Evolutionary conservation across 2,888 invertebrate genomes (phyloP).

Genomic region (Lepidonotus clava): DNA sequence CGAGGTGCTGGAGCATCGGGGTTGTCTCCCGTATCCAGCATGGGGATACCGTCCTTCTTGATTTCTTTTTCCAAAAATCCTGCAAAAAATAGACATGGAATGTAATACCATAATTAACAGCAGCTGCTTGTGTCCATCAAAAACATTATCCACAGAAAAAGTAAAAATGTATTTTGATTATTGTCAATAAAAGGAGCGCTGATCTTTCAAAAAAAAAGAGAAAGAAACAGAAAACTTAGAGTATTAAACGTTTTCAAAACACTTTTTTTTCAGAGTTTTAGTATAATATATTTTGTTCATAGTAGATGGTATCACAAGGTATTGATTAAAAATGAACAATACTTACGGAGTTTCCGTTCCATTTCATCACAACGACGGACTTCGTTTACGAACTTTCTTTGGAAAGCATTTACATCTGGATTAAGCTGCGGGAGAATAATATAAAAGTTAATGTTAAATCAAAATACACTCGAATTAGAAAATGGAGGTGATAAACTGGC

Average conservation of each 20-base stretch:
- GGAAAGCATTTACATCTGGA: constrained; percentile 98
- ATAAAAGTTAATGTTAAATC: no score
- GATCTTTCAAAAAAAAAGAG: no score
- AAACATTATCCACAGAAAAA: background rate
- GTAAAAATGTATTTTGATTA: background rate
- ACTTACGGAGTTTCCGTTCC: constrained; percentile 93
- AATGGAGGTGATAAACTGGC: no score
- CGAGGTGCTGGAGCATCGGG: constrained; percentile 99
- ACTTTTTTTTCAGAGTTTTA: no score
- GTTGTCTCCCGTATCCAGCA: constrained; percentile 98
- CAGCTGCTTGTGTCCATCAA: background rate
- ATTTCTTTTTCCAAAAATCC: constrained; percentile 98
- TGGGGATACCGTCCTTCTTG: constrained; percentile 97
- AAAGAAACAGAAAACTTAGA: no score
- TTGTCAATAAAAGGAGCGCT: no score
- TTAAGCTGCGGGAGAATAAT: constrained; percentile 86
- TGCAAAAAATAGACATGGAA: constrained; percentile 59
- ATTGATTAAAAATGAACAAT: background rate
- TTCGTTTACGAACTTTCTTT: constrained; percentile 99
- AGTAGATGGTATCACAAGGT: background rate
- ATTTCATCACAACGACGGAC: constrained; percentile 99
- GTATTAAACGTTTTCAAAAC: no score
- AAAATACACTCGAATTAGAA: no score
- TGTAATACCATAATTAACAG: no score
- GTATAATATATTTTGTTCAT: no score